Evolutionary conservation across 2,888 invertebrate genomes (phyloP).

Genomic region (Scaptomyza reducta): DNA sequence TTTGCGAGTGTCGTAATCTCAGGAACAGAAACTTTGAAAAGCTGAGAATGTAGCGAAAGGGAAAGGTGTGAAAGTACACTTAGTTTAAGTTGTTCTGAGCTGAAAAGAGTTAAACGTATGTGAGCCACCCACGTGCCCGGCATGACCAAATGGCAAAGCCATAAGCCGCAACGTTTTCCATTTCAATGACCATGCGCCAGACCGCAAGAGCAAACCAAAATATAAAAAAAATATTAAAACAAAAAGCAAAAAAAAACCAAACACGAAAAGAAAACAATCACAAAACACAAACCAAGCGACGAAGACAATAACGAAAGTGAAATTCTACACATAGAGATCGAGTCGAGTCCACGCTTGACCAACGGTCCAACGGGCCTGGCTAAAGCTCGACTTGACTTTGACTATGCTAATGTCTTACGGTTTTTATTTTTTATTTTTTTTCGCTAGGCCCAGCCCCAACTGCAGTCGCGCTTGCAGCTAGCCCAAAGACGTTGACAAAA

Average conservation of each 20-base stretch:
- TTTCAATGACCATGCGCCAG: slow-evolving; percentile 57
- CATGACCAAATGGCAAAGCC: slow-evolving; percentile 34
- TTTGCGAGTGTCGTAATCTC: slow-evolving; percentile 41
- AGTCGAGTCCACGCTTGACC: slow-evolving; percentile 67
- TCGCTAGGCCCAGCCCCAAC: slow-evolving; percentile 38
- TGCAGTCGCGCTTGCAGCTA: slow-evolving; percentile 40
- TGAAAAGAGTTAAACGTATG: slow-evolving; percentile 32
- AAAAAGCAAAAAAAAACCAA: slow-evolving; percentile 6
- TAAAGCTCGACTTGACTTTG: slow-evolving; percentile 1
- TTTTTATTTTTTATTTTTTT: slow-evolving; percentile 21
- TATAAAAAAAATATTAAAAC: slow-evolving; percentile 30
- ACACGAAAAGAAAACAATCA: slow-evolving; percentile 64
- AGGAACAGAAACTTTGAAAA: not conserved
- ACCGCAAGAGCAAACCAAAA: slow-evolving; percentile 55
- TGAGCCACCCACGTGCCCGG: slow-evolving; percentile 72
- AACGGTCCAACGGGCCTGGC: slow-evolving; percentile 39
- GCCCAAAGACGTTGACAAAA: slow-evolving; percentile 52
- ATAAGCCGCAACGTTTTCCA: slow-evolving; percentile 66
- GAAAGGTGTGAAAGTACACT: slow-evolving; percentile 44
- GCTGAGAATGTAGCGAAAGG: not conserved
- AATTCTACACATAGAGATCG: slow-evolving; percentile 75
- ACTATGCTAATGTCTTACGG: slow-evolving; percentile 57
- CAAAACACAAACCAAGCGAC: slow-evolving; percentile 34
- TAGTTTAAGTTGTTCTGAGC: slow-evolving; percentile 35
- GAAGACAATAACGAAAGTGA: slow-evolving; percentile 72